Evolutionary conservation across 2,797 vertebrate genomes (phyloP).

Genomic region (Zenarchopterus dispar): DNA sequence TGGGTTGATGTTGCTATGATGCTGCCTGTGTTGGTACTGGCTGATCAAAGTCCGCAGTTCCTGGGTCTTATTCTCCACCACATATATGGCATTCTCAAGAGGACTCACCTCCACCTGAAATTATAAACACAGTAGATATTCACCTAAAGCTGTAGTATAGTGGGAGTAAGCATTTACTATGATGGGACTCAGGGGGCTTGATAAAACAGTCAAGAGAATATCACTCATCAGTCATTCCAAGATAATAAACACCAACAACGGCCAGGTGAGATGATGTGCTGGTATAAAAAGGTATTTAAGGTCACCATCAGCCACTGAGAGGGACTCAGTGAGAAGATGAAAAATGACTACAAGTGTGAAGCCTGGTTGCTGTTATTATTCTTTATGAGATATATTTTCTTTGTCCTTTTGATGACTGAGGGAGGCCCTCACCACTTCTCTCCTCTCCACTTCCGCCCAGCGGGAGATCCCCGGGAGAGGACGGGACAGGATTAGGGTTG

Average conservation of each 20-base stretch:
- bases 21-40: conserved; percentile 97
- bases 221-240: no score
- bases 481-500: conserved; percentile 94
- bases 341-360: no score
- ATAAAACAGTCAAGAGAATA: no score
- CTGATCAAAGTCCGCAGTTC: conserved; percentile 96
- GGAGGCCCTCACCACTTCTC: conserved; percentile 92
- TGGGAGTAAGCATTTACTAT: not conserved
- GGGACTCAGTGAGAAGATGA: no score
- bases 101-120: conserved; percentile 96
- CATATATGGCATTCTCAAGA: conserved; percentile 98
- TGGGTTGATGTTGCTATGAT: conserved; percentile 96
- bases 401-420: conserved; percentile 1
- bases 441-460: conserved; percentile 98
- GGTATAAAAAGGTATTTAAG: no score
- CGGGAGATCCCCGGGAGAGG: conserved; percentile 96
- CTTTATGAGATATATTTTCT: not conserved
- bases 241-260: no score
- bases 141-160: not conserved
- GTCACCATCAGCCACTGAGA: no score
- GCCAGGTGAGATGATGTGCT: no score
- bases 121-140: conserved; percentile 16
- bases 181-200: no score
- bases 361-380: not conserved
- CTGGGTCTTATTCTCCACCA: conserved; percentile 98